A percentile compares a stretch with the other conserved stretches of the same genome.
Evolutionary conservation across 2,888 invertebrate species (phyloP).

Genomic region (Diarsia mendica): DNA sequence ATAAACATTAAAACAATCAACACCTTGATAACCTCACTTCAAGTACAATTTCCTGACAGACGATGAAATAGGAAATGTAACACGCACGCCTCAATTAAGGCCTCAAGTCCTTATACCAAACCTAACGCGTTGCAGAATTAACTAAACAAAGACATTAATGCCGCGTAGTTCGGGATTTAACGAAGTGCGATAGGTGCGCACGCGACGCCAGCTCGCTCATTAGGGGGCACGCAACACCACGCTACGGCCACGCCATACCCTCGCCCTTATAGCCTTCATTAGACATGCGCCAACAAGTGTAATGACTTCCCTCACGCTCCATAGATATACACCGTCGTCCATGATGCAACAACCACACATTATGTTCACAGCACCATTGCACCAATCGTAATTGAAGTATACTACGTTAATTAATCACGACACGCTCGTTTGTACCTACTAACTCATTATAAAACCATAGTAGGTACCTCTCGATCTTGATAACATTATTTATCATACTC

Average conservation of each 20-base stretch:
- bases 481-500: constrained; percentile 51
- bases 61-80: constrained; percentile 31
- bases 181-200: constrained; percentile 84
- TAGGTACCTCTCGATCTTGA: constrained; percentile 55
- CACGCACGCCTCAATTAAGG: constrained; percentile 56
- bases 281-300: constrained; percentile 77
- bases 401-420: constrained; percentile 66
- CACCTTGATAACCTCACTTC: constrained; percentile 10
- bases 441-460: constrained; percentile 65
- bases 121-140: constrained; percentile 68
- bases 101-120: constrained; percentile 59
- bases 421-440: constrained; percentile 66
- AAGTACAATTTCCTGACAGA: constrained; percentile 20
- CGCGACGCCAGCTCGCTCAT: constrained; percentile 83
- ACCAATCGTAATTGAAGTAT: constrained; percentile 67
- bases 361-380: constrained; percentile 60
- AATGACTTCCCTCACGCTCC: constrained; percentile 78
- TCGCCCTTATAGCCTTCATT: constrained; percentile 78
- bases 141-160: constrained; percentile 76
- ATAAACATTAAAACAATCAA: constrained; percentile 2
- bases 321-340: constrained; percentile 42
- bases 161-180: constrained; percentile 83
- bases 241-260: constrained; percentile 64
- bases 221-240: constrained; percentile 84
- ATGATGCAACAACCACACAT: constrained; percentile 51